Evolutionary conservation across 1,140 invertebrate species (phyloP).

Genomic region (Bombus consobrinus): DNA sequence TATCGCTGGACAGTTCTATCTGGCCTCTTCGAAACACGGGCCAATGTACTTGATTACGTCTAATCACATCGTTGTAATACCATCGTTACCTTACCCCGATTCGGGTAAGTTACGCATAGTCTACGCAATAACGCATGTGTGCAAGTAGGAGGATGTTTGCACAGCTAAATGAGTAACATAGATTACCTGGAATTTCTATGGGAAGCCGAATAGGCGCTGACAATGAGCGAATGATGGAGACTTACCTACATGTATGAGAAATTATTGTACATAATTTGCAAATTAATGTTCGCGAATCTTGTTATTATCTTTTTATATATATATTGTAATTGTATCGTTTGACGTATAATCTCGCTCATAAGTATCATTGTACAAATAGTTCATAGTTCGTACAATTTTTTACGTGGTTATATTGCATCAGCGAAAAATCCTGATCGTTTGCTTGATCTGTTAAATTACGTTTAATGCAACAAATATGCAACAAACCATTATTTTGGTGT

Average conservation of each 20-base stretch:
- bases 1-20: conserved; percentile 39
- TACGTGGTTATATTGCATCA: no score
- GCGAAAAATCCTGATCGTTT: no score
- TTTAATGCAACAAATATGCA: no score
- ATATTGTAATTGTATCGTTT: no score
- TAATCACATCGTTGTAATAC: conserved; percentile 33
- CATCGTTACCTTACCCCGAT: neutral
- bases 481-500: no score
- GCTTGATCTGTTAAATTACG: no score
- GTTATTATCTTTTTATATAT: no score
- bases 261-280: neutral
- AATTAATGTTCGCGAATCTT: no score
- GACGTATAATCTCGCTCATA: no score
- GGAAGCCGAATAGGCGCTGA: neutral
- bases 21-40: conserved; percentile 20
- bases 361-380: no score
- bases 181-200: neutral
- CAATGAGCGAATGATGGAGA: neutral
- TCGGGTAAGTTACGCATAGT: neutral
- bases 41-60: conserved; percentile 28
- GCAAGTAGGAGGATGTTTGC: neutral
- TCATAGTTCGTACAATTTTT: no score
- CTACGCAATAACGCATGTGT: neutral
- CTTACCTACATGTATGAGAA: neutral
- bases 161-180: neutral